Conservation (phyloP, 2,113 vertebrate species). For the Anseranas semipalmata region DNA sequence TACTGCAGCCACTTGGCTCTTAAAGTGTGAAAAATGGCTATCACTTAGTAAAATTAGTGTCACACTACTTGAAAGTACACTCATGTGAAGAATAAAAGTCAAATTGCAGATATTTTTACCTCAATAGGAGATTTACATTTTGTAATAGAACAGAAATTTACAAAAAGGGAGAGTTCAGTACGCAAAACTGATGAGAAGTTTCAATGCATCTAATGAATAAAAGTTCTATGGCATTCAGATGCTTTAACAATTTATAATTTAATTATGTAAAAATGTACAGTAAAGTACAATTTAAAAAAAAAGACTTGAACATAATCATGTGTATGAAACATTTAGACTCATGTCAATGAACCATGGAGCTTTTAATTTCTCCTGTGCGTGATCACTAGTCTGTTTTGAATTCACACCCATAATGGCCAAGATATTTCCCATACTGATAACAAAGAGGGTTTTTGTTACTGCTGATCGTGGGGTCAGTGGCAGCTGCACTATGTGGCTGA, state of each 20-base stretch:
- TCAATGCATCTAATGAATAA: background rate
- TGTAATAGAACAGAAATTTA: background rate
- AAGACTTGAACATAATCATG: background rate
- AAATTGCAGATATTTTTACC: conserved; percentile 4
- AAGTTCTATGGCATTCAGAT: background rate
- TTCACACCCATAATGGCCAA: conserved; percentile 55
- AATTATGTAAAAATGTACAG: background rate
- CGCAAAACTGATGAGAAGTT: background rate
- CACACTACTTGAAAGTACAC: conserved; percentile 23
- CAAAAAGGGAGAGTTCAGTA: background rate
- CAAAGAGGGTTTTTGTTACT: conserved; percentile 72
- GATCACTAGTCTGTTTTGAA: conserved; percentile 49
- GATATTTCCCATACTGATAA: conserved; percentile 64
- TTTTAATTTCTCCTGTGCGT: conserved; percentile 29
- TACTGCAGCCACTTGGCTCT: conserved; percentile 20
- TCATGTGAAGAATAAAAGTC: background rate
- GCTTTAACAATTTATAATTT: background rate
- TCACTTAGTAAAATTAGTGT: background rate
- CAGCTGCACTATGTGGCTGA: conserved; percentile 56
- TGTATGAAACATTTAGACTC: background rate
- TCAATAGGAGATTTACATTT: conserved; percentile 11
- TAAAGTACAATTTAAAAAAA: background rate
- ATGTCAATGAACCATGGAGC: background rate
- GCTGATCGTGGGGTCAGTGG: conserved; percentile 34
- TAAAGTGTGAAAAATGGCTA: conserved; percentile 47